These are phyloP conservation scores for Papilio elwesi DNA, from an alignment of 2,888 invertebrate genomes.

Conservation along the genomic window DNA sequence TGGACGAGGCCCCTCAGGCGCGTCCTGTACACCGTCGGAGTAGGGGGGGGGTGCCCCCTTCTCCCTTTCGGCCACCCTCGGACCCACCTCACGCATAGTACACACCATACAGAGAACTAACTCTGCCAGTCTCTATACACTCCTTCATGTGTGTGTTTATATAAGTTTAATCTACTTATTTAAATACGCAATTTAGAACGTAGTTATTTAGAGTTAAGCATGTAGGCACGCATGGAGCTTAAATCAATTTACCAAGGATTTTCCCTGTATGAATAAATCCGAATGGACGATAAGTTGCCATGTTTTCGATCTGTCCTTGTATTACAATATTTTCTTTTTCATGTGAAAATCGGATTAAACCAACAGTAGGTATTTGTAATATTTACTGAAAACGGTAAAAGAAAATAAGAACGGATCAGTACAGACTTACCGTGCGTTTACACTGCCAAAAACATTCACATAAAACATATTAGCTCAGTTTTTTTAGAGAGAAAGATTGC, in stretches of 20 bases:
- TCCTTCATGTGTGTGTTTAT: constrained; percentile 66
- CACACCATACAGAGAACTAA: constrained; percentile 81
- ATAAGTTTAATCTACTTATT: constrained; percentile 69
- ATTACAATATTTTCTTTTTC: neutral
- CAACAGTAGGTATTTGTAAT: neutral
- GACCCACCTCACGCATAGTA: constrained; percentile 77
- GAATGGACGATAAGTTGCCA: constrained; percentile 48
- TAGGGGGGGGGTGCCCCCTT: constrained; percentile 53
- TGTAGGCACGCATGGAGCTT: constrained; percentile 58
- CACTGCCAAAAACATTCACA: too few species aligned
- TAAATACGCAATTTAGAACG: constrained; percentile 78
- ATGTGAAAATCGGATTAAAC: neutral
- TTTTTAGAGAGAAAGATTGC: too few species aligned
- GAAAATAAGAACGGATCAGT: neutral
- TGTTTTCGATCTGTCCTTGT: neutral
- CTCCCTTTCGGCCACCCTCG: constrained; percentile 54
- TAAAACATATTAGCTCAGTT: too few species aligned
- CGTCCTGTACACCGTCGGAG: constrained; percentile 63
- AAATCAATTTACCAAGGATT: constrained; percentile 72
- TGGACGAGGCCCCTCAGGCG: constrained; percentile 81
- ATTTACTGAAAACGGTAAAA: neutral
- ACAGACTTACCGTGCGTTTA: too few species aligned
- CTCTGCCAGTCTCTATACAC: constrained; percentile 80
- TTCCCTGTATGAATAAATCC: constrained; percentile 66
- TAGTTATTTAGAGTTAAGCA: constrained; percentile 58